phyloP scores from a whole-genome alignment of 2,888 invertebrate species.

The Frankliniella fusca region DNA sequence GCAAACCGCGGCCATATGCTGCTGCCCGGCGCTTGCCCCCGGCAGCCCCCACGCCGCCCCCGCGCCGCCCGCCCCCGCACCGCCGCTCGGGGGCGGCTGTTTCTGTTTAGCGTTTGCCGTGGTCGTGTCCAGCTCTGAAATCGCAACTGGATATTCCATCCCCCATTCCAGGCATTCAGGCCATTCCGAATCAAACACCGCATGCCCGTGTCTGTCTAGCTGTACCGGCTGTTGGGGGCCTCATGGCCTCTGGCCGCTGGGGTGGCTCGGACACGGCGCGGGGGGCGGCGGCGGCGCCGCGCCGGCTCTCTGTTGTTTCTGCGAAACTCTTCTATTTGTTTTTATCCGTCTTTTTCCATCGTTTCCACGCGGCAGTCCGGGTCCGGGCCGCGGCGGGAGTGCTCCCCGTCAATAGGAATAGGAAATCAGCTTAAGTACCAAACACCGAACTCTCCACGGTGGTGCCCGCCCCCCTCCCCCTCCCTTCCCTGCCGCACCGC shows the following conservation, averaged over 20 bases:
- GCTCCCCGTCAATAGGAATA: constrained; percentile 7
- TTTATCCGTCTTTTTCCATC: no score
- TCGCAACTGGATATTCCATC: no score
- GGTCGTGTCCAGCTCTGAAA: background rate
- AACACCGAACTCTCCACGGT: no score
- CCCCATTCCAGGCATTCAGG: no score
- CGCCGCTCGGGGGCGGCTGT: background rate
- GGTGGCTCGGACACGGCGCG: background rate
- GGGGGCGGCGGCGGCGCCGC: background rate
- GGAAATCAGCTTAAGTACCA: background rate
- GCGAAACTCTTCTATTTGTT: no score
- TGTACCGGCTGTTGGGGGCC: no score
- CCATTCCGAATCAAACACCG: no score
- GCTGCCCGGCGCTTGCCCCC: background rate
- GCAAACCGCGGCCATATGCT: background rate
- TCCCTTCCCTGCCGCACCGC: no score
- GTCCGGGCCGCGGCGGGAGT: background rate
- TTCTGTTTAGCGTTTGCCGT: background rate
- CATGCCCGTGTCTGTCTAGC: no score
- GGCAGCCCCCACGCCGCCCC: background rate
- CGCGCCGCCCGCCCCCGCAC: background rate
- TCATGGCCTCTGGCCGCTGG: background rate
- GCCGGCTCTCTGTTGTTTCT: background rate
- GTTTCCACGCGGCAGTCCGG: background rate
- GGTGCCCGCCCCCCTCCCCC: background rate